A percentile compares a stretch with the other conserved stretches of the same genome.
phyloP scores from a whole-genome alignment of 2,113 vertebrate genomes.

The Craseonycteris thonglongyai region DNA sequence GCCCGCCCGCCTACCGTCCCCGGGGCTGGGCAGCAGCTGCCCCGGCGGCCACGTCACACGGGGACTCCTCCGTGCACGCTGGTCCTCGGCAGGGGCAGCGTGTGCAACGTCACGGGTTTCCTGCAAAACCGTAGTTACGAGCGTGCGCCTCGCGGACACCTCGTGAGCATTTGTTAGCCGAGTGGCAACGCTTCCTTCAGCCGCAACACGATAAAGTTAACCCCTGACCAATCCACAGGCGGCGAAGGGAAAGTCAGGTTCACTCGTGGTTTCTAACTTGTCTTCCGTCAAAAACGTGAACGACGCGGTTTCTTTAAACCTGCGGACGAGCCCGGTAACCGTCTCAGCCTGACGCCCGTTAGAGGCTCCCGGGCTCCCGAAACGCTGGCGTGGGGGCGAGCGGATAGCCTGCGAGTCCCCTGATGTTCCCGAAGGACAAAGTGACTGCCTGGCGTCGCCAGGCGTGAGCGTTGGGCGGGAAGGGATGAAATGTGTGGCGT shows the following conservation, averaged over 20 bases:
- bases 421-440: too few relatives aligned
- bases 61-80: not conserved
- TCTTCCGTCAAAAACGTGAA: constrained; percentile 36
- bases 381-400: too few relatives aligned
- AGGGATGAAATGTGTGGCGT: too few relatives aligned
- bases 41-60: too few relatives aligned
- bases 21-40: too few relatives aligned
- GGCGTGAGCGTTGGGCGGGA: too few relatives aligned
- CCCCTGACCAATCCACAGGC: constrained; percentile 22
- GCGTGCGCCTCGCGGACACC: not conserved
- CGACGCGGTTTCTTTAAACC: not conserved
- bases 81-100: not conserved
- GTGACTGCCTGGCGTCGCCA: too few relatives aligned
- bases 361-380: too few relatives aligned
- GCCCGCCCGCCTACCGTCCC: too few relatives aligned
- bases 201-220: constrained; percentile 18
- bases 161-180: constrained; percentile 24
- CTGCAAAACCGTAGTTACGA: not conserved
- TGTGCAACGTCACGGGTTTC: not conserved
- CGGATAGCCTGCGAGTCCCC: too few relatives aligned
- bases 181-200: constrained; percentile 11
- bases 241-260: constrained; percentile 18
- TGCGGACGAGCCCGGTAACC: too few relatives aligned
- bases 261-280: not conserved
- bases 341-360: too few relatives aligned